phyloP scores from a whole-genome alignment of 2,113 vertebrate genomes.

The Delphinus delphis region DNA sequence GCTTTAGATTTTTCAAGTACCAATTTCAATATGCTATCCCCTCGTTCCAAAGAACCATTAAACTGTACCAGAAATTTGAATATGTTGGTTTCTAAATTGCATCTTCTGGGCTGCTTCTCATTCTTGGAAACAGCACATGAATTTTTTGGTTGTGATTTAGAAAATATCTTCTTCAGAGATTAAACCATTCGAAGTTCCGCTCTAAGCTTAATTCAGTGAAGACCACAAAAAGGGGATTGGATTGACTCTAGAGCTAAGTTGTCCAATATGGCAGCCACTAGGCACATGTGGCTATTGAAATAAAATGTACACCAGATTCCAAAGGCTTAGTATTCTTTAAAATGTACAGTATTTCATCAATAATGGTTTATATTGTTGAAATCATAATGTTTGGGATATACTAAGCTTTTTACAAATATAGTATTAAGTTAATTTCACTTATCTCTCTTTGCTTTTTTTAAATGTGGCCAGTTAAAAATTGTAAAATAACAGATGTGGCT shows the following conservation, averaged over 20 bases:
- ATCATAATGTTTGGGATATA: neutral
- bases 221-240: neutral
- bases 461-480: neutral
- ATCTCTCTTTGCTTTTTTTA: neutral
- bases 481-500: neutral
- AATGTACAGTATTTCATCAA: neutral
- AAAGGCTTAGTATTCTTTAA: neutral
- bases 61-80: neutral
- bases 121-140: neutral
- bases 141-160: neutral
- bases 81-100: neutral
- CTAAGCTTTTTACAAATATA: neutral
- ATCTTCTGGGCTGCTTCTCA: conserved; percentile 17
- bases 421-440: neutral
- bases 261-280: neutral
- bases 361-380: neutral
- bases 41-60: neutral
- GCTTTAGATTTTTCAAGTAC: neutral
- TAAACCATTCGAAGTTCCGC: neutral
- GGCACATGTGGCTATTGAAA: neutral
- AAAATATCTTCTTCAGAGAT: neutral
- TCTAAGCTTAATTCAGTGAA: neutral
- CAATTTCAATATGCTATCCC: neutral
- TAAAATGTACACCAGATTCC: neutral
- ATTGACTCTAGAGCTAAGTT: neutral